Conservation (phyloP, 1,140 invertebrate genomes). For the Sarcophaga peregrina region DNA sequence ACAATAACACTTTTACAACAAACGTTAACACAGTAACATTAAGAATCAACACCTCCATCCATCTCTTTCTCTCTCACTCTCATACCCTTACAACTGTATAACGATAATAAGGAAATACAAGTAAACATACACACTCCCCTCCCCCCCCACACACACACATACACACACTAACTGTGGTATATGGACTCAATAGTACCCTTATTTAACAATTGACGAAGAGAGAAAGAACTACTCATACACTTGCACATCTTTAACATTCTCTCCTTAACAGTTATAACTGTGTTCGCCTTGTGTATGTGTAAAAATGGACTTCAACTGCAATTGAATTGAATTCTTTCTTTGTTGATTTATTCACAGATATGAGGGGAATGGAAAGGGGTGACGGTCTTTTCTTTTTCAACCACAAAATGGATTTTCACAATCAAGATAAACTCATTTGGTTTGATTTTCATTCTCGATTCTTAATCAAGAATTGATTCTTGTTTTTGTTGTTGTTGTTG, state of each 20-base stretch:
- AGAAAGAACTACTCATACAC: no score
- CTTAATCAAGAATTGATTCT: neutral
- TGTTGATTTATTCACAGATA: neutral
- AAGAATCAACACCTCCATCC: no score
- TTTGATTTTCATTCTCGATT: neutral
- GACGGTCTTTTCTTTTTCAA: neutral
- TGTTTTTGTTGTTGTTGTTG: neutral
- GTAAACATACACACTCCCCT: neutral
- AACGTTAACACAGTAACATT: no score
- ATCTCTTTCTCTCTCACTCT: neutral
- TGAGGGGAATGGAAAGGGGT: no score
- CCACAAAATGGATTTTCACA: neutral
- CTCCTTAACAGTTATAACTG: no score
- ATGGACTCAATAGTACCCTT: neutral
- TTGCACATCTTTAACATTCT: no score
- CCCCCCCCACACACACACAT: neutral
- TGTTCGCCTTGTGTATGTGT: no score
- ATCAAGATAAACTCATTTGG: neutral
- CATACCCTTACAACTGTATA: neutral
- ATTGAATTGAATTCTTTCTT: conserved; percentile 5
- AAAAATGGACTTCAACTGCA: neutral
- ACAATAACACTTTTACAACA: no score
- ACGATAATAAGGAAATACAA: neutral
- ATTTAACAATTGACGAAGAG: no score
- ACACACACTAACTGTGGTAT: neutral